These are phyloP conservation scores for Drosophila bifasciata DNA, from an alignment of 1,140 invertebrate genomes.

Conservation along the genomic window DNA sequence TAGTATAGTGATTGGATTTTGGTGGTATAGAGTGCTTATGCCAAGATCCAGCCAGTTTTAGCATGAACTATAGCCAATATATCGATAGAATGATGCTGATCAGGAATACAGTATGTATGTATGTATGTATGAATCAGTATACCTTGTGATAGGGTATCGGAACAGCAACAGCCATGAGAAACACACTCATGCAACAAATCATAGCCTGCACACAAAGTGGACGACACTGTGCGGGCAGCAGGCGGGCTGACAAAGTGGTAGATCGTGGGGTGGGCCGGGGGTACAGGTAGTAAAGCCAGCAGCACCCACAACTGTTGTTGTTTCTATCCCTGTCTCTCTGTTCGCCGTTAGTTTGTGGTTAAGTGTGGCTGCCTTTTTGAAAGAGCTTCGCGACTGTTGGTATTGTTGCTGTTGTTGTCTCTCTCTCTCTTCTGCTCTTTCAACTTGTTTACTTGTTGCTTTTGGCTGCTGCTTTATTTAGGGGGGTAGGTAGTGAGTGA, in stretches of 20 bases:
- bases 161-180: slow-evolving; percentile 43
- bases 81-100: too few species aligned
- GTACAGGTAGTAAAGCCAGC: slow-evolving; percentile 4
- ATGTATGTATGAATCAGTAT: too few species aligned
- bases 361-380: slow-evolving; percentile 45
- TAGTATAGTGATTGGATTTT: too few species aligned
- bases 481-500: not conserved
- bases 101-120: not conserved
- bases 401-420: slow-evolving; percentile 38
- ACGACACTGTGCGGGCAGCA: slow-evolving; percentile 10
- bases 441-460: slow-evolving; percentile 23
- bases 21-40: too few species aligned
- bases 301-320: slow-evolving; percentile 34
- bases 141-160: too few species aligned
- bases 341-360: slow-evolving; percentile 22
- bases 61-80: too few species aligned
- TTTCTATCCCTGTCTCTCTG: slow-evolving; percentile 25
- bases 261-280: not conserved
- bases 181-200: slow-evolving; percentile 67
- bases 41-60: too few species aligned
- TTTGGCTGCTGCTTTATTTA: slow-evolving; percentile 2
- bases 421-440: slow-evolving; percentile 26
- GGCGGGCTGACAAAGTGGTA: not conserved
- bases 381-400: slow-evolving; percentile 41
- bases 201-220: slow-evolving; percentile 67